These are phyloP conservation scores for Drosophila suzukii DNA, from an alignment of 1,140 invertebrate genomes.

Conservation along the genomic window DNA sequence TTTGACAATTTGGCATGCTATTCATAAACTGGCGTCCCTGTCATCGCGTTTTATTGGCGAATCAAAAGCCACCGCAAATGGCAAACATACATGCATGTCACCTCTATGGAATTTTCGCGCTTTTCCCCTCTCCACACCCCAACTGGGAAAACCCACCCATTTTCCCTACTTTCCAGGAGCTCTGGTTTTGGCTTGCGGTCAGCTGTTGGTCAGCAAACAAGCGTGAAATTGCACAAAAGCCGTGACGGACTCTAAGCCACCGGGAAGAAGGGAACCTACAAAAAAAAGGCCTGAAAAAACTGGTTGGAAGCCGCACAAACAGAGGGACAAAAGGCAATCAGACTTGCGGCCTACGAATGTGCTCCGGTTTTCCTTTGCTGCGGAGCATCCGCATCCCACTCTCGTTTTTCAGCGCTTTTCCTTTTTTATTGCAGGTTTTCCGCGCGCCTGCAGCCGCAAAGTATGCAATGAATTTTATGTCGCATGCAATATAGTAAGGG, in stretches of 20 bases:
- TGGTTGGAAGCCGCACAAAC: conserved; percentile 20
- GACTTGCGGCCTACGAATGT: conserved; percentile 66
- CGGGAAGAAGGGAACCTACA: conserved; percentile 12
- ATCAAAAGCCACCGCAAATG: conserved; percentile 58
- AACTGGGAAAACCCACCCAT: not conserved
- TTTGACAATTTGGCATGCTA: conserved; percentile 42
- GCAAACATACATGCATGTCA: conserved; percentile 6
- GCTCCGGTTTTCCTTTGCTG: conserved; percentile 20
- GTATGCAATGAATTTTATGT: conserved; percentile 35
- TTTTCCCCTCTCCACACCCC: not conserved
- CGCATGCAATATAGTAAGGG: conserved; percentile 14
- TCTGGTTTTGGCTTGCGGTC: conserved; percentile 70
- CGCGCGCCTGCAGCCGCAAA: conserved; percentile 17
- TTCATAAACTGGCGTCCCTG: conserved; percentile 41
- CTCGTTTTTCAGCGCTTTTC: conserved; percentile 15
- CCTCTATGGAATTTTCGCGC: not conserved
- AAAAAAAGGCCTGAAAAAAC: not conserved
- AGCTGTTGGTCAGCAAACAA: conserved; percentile 77
- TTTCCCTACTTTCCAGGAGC: conserved; percentile 7
- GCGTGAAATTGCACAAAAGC: conserved; percentile 80
- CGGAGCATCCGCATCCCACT: conserved; percentile 5
- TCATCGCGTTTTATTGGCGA: conserved; percentile 58
- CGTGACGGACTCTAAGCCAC: conserved; percentile 50
- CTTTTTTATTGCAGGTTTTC: conserved; percentile 29
- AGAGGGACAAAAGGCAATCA: conserved; percentile 70